Percentiles rank a stretch among this genome's conserved stretches.
phyloP scores from a whole-genome alignment of 64 coral and sea anemone species.

The Pachyseris speciosa region DNA sequence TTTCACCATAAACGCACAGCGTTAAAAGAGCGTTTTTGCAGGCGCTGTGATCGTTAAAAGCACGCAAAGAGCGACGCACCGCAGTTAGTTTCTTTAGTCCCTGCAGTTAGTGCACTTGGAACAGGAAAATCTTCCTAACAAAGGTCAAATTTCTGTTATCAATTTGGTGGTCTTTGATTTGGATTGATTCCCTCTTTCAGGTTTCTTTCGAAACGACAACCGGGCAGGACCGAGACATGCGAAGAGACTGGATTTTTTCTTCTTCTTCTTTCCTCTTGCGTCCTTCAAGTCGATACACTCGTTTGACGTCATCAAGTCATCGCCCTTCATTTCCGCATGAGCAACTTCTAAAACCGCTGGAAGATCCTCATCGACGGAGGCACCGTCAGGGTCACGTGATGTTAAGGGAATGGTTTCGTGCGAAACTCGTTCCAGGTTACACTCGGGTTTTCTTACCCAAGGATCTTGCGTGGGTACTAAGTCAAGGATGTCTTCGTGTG shows the following conservation, averaged over 20 bases:
- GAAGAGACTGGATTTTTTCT: not conserved
- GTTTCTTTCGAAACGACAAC: not conserved
- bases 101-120: not conserved
- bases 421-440: not conserved
- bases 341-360: not conserved
- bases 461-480: not conserved
- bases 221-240: constrained; percentile 12
- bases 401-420: not conserved
- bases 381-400: constrained; percentile 64
- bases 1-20: too few relatives aligned
- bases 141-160: not conserved
- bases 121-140: not conserved
- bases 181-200: not conserved
- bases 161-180: not conserved
- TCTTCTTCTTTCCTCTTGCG: not conserved
- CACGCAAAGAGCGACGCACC: too few relatives aligned
- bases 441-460: not conserved
- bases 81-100: too few relatives aligned
- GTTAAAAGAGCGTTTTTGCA: too few relatives aligned
- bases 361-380: not conserved
- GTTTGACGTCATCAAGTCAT: not conserved
- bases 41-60: too few relatives aligned
- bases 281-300: not conserved
- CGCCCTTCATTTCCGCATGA: not conserved
- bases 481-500: not conserved